Conservation (phyloP, 2,797 vertebrate genomes). For the Carcharodon carcharias region DNA sequence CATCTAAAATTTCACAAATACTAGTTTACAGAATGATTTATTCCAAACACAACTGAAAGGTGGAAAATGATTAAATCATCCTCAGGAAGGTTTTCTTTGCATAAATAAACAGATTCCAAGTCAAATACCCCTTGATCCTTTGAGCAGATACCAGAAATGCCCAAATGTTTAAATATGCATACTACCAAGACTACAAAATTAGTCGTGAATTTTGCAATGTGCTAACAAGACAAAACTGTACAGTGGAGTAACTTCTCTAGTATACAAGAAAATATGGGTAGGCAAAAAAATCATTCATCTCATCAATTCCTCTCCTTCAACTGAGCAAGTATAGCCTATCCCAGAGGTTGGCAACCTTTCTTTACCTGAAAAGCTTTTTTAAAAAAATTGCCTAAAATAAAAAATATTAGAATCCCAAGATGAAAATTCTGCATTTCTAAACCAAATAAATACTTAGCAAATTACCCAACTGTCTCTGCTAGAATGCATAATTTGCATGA, state of each 20-base stretch:
- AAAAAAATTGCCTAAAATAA: too few relatives aligned
- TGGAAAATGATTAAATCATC: conserved; percentile 27
- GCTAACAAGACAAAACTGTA: background rate
- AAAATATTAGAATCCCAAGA: too few relatives aligned
- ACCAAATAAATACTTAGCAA: too few relatives aligned
- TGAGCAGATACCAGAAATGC: conserved; percentile 46
- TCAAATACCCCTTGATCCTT: conserved; percentile 41
- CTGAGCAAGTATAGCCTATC: too few relatives aligned
- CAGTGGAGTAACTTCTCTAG: background rate
- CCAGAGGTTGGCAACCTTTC: too few relatives aligned
- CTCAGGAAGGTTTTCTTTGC: background rate
- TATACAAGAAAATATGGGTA: background rate
- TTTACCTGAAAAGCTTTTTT: too few relatives aligned
- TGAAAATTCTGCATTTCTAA: too few relatives aligned
- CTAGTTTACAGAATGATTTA: background rate
- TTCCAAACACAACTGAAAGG: background rate
- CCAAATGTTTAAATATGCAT: background rate
- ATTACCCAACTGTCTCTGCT: too few relatives aligned
- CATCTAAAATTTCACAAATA: background rate
- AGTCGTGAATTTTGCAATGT: background rate
- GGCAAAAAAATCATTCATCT: background rate
- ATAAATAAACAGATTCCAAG: background rate
- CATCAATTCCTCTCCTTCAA: background rate
- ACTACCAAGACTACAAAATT: background rate
- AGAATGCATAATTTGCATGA: too few relatives aligned